These are phyloP conservation scores for Anguilla megastoma DNA, from an alignment of 2,797 vertebrate species.

Conservation along the genomic window DNA sequence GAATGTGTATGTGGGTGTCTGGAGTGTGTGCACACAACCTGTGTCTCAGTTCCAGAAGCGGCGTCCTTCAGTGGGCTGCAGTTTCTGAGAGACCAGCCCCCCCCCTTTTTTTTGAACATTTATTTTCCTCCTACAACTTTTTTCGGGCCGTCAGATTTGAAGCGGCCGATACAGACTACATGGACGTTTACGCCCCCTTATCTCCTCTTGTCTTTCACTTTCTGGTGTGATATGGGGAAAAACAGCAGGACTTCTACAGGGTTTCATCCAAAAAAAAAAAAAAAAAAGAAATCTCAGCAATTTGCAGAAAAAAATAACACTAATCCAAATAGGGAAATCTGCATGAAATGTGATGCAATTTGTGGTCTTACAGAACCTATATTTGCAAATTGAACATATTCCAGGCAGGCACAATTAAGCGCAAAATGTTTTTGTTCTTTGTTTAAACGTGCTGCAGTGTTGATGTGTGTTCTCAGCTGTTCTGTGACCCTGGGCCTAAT, in stretches of 20 bases:
- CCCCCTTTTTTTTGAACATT: neutral
- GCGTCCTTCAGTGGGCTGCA: conserved; percentile 21
- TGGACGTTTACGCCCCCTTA: conserved; percentile 36
- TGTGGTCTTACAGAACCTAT: conserved; percentile 50
- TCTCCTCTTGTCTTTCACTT: conserved; percentile 63
- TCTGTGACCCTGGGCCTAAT: conserved; percentile 54
- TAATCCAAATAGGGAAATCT: conserved; percentile 69
- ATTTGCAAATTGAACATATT: conserved; percentile 47
- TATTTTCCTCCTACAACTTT: neutral
- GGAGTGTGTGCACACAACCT: neutral
- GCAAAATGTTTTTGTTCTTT: conserved; percentile 49
- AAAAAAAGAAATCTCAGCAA: conserved; percentile 49
- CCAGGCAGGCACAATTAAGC: conserved; percentile 67
- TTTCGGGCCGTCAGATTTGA: conserved; percentile 41
- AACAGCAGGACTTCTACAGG: conserved; percentile 90
- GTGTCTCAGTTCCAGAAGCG: neutral
- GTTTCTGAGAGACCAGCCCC: conserved; percentile 13
- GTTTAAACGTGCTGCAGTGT: conserved; percentile 53
- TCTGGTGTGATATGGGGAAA: conserved; percentile 91
- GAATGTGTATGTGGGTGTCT: neutral
- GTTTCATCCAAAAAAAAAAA: conserved; percentile 59
- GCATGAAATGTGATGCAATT: conserved; percentile 85
- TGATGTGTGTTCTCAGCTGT: conserved; percentile 46
- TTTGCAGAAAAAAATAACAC: conserved; percentile 61
- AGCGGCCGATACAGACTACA: conserved; percentile 43